phyloP scores from a whole-genome alignment of 2,113 vertebrate genomes.

The Rutilus rutilus region DNA sequence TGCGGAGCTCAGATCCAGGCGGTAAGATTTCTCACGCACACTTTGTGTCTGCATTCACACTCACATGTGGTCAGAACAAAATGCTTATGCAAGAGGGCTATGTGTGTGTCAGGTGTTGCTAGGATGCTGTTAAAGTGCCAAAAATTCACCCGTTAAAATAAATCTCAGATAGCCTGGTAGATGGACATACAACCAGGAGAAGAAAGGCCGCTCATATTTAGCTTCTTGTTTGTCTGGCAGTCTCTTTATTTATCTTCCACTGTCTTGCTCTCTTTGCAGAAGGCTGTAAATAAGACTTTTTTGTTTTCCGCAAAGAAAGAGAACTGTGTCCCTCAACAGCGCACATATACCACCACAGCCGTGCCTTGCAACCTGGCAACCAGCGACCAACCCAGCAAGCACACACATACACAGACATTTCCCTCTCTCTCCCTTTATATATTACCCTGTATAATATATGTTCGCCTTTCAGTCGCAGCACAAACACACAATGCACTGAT shows the following conservation, averaged over 20 bases:
- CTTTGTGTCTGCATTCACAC: constrained; percentile 10
- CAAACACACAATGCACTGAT: neutral
- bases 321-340: neutral
- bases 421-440: neutral
- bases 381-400: constrained; percentile 11
- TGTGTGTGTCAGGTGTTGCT: constrained; percentile 19
- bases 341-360: constrained; percentile 4
- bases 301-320: constrained; percentile 23
- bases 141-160: neutral
- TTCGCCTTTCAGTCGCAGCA: neutral
- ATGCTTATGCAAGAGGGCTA: neutral
- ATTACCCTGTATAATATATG: neutral
- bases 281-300: constrained; percentile 48
- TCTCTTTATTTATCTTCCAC: constrained; percentile 11
- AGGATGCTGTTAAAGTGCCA: neutral
- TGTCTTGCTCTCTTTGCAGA: constrained; percentile 21
- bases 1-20: constrained; percentile 87
- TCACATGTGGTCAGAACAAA: neutral
- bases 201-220: neutral
- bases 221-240: neutral
- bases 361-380: constrained; percentile 48
- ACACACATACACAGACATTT: neutral
- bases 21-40: constrained; percentile 78
- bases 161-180: neutral
- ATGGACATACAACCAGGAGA: neutral